Base-by-base conservation (phyloP, 2,113 vertebrate species). In the Alexandromys fortis region DNA sequence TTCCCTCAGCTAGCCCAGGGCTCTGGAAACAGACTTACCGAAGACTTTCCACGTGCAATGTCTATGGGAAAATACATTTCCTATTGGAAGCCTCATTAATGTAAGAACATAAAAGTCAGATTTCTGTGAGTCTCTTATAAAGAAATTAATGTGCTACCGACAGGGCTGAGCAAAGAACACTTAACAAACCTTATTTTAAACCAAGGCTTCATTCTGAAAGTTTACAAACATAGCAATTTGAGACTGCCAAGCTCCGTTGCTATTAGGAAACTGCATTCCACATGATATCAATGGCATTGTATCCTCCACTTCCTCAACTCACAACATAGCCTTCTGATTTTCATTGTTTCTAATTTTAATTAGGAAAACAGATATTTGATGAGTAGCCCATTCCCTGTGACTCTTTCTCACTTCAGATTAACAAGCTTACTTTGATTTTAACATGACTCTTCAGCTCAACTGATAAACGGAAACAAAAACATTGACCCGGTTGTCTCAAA, bases 341-440 rank as follows among this genome's bases (percentile, higher is more conserved):
- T 70, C 33, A 72, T n/a, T 90, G 33, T 70, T 85, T 91, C 65
- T 68, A 49, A 45, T 73, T 86, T 72, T 82, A 24, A 68, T 78
- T 30, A 76, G 58, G 58, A 35, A 76, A 94, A 70, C 67, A 76
- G 35, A 68, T 76, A 61, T 49, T 75, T 76, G 17, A 75, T n/a
- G 33, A 93, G 7, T 8, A 70, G 16, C 52, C 38, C 13, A 68
- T 85, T 85, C 45, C 33, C 8, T 94, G 47, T 49, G 76, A 67
- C 49, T 90, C 42, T 81, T 87, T 92, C 87, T 91, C 63, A 72
- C 22, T 91, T 92, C 45, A 85, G 17, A 77, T 94, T 75, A 79
- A 88, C 63, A 85, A 72, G 55, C 19, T 68, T 9, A 58, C 76
- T 83, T 33, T 49, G 24, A 83, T 45, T 95, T 58, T 58, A 85